Conservation (phyloP, 2,113 vertebrate species). For the Carassius auratus region DNA sequence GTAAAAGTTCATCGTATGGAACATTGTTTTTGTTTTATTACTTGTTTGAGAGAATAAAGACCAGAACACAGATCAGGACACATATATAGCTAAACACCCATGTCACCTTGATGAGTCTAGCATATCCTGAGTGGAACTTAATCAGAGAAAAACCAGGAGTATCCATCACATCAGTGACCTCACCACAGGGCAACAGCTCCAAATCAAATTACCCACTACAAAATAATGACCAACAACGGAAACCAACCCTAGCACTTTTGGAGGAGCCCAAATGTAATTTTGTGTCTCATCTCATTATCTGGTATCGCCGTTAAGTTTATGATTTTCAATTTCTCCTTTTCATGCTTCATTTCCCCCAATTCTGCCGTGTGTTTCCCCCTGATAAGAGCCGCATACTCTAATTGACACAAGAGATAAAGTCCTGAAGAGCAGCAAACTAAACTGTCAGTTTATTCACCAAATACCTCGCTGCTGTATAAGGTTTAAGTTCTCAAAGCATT, state of each 20-base stretch:
- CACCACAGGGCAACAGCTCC: background rate
- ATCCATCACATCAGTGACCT: background rate
- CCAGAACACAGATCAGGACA: background rate
- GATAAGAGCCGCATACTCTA: slow-evolving; percentile 36
- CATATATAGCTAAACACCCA: background rate
- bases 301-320: slow-evolving; percentile 28
- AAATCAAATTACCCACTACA: slow-evolving; percentile 28
- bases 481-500: slow-evolving; percentile 23
- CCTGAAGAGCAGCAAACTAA: slow-evolving; percentile 34
- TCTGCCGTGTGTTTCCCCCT: slow-evolving; percentile 33
- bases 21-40: background rate
- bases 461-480: background rate
- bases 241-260: slow-evolving; percentile 12
- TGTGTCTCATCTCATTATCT: slow-evolving; percentile 45
- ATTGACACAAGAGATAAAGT: slow-evolving; percentile 48
- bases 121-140: background rate
- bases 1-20: background rate
- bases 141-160: background rate
- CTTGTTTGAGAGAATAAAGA: background rate
- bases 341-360: slow-evolving; percentile 47
- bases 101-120: background rate
- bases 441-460: slow-evolving; percentile 19
- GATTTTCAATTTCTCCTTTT: slow-evolving; percentile 47
- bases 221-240: slow-evolving; percentile 31
- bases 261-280: slow-evolving; percentile 32